Base-by-base conservation (phyloP, 2,888 invertebrate species). In the Cerceris rybyensis region DNA sequence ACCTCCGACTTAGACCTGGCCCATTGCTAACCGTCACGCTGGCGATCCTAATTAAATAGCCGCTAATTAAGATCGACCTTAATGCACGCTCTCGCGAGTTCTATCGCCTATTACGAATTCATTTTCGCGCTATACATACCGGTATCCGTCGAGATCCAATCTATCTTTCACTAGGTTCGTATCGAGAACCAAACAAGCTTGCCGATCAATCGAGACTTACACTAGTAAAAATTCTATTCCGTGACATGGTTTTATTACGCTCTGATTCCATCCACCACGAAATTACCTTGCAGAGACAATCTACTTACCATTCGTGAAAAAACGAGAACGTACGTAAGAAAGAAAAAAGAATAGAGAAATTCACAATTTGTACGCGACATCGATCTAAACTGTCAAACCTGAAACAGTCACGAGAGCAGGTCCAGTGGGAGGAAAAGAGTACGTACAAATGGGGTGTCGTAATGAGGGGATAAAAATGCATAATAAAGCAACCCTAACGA, bases 51-150 rank as follows among this genome's bases (percentile, higher is more conserved):
- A 92, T 92, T 92, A 91, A 90, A 91, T 91, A 90, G 90, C 87
- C 86, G 85, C 91, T 91, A 92, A 92, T 92, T 92, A 92, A 91
- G 89, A 91, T 90, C 91, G 88, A 90, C 91, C 91, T 90, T 90
- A 90, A 91, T 91, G 90, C 86, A 88, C 87, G 86, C 87, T 84
- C 83, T 86, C 87, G 70, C 67, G 87, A 84, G 88, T 86, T 88
- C 85, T 86, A 85, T 86, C 87, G 84, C 82, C 85, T 76, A 78
- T 78, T 88, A 83, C 80, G 80, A 84, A 85, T 87, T 83, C 83
- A 86, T 88, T 87, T 86, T 83, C 86, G 81, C 81, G 80, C 81
- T 81, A 81, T 28, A 28, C 28, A 28, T 84, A 82, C 67, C 75
- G 59, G 70, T 72, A 58, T 63, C 65, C 77, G 60, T 52, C 39